Percentiles rank a stretch among this genome's conserved stretches.
These are phyloP conservation scores for Galaxea fascicularis DNA, from an alignment of 92 coral and sea anemone species.

Conservation along the genomic window DNA sequence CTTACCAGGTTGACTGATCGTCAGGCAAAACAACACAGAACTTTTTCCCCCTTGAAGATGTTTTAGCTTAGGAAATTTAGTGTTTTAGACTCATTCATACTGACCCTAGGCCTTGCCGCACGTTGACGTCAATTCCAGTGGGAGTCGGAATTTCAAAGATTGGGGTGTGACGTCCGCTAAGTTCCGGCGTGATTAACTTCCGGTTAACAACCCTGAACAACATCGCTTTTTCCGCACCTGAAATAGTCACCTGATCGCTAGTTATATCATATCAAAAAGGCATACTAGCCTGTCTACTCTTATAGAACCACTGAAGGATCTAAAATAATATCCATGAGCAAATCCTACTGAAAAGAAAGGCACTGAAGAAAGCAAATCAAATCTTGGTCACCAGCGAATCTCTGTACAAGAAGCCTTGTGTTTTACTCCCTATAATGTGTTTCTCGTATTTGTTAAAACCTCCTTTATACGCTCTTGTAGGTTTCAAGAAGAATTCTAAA, in stretches of 20 bases:
- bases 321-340: too few species aligned
- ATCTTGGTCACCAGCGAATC: too few species aligned
- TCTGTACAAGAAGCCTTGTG: not conserved
- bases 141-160: too few species aligned
- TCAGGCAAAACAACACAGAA: not conserved
- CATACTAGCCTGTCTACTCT: not conserved
- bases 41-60: not conserved
- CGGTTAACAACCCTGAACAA: not conserved
- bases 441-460: not conserved
- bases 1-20: not conserved
- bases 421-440: not conserved
- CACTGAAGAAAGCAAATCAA: too few species aligned
- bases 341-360: too few species aligned
- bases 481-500: not conserved
- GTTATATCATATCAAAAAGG: too few species aligned
- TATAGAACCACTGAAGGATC: too few species aligned
- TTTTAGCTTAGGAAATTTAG: not conserved
- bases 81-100: not conserved
- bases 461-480: not conserved
- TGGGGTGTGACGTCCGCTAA: not conserved
- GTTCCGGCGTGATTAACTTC: slow-evolving; percentile 20
- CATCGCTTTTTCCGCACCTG: not conserved
- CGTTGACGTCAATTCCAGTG: slow-evolving; percentile 34
- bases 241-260: too few species aligned
- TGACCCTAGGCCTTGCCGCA: too few species aligned